Conservation (phyloP, 2,888 invertebrate species). For the Archips crataeganus region DNA sequence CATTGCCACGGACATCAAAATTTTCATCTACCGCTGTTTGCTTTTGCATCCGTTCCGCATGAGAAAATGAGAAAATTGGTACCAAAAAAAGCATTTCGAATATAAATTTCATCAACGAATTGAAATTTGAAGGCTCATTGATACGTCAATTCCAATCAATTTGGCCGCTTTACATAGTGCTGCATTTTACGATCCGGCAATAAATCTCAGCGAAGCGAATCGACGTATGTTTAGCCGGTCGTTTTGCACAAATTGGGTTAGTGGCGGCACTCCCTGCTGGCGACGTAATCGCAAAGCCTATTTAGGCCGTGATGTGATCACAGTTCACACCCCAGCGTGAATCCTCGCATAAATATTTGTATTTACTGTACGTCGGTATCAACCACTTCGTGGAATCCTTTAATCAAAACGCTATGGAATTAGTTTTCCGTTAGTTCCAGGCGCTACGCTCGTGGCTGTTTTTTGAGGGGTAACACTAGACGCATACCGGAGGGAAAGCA, state of each 20-base stretch:
- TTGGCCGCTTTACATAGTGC: conserved; percentile 60
- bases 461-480: background rate
- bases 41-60: background rate
- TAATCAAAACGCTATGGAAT: conserved; percentile 25
- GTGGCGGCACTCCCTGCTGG: conserved; percentile 66
- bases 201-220: conserved; percentile 70
- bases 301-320: conserved; percentile 72
- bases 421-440: conserved; percentile 18
- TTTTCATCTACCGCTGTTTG: background rate
- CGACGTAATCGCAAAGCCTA: conserved; percentile 75
- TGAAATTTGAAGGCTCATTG: conserved; percentile 32
- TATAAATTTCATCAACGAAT: conserved; percentile 20
- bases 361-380: conserved; percentile 48
- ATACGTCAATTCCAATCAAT: conserved; percentile 58
- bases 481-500: background rate
- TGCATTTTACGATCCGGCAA: conserved; percentile 72
- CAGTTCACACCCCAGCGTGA: conserved; percentile 68
- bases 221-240: conserved; percentile 74
- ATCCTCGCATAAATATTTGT: conserved; percentile 72
- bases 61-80: conserved; percentile 7
- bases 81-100: conserved; percentile 1
- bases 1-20: too few relatives aligned
- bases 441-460: conserved; percentile 10
- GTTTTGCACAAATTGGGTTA: conserved; percentile 80
- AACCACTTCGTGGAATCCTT: conserved; percentile 17